Percentiles rank a stretch among this genome's conserved stretches.
These are phyloP conservation scores for Galaxea fascicularis DNA, from an alignment of 92 coral and sea anemone species.

Conservation along the genomic window DNA sequence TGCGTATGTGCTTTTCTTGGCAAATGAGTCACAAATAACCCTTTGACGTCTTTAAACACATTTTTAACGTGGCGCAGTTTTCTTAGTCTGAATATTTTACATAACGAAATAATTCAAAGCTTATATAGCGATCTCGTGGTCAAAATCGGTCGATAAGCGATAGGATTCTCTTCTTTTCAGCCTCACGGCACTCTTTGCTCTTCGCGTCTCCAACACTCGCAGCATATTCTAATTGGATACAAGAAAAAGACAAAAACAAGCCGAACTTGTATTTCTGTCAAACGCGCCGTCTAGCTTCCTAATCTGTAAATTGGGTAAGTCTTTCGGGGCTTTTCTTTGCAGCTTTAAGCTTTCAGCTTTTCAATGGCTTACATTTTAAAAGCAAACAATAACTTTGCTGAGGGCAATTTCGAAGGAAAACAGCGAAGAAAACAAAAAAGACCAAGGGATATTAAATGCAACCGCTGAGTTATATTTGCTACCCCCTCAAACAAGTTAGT, in stretches of 20 bases:
- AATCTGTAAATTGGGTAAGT: not conserved
- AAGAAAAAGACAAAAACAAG: slow-evolving; percentile 6
- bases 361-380: not conserved
- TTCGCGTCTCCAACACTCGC: slow-evolving; percentile 99
- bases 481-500: not conserved
- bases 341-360: not conserved
- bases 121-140: not conserved
- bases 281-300: not conserved
- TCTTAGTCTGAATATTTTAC: not conserved
- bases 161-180: slow-evolving; percentile 91
- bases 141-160: slow-evolving; percentile 96
- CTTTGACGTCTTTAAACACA: not conserved
- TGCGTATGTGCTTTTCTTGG: not conserved
- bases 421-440: not conserved
- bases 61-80: not conserved
- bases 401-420: not conserved
- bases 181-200: slow-evolving; percentile 96
- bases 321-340: not conserved
- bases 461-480: not conserved
- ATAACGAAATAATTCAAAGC: not conserved
- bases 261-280: not conserved
- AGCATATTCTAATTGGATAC: slow-evolving; percentile 82
- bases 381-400: not conserved
- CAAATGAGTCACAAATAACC: not conserved
- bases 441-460: not conserved